Conservation (phyloP, 2,113 vertebrate species). For the Leiothrix lutea region DNA sequence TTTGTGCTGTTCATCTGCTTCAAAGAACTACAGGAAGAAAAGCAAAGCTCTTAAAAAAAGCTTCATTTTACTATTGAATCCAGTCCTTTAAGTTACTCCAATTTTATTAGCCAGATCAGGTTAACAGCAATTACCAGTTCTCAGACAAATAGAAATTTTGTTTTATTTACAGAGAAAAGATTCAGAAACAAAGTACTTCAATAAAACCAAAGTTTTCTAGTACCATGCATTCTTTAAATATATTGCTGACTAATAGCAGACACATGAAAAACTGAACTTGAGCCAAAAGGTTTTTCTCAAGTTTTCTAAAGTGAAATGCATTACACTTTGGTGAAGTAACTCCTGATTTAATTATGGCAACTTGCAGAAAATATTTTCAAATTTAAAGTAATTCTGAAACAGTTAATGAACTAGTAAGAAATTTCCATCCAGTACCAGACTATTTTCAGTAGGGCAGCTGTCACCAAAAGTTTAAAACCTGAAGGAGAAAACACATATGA, state of each 20-base stretch:
- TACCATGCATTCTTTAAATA: not conserved
- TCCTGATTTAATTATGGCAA: not conserved
- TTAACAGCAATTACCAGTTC: not conserved
- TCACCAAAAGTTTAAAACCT: not conserved
- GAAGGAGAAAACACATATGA: fast-evolving
- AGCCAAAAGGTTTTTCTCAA: not conserved
- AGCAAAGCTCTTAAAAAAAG: not conserved
- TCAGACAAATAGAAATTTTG: not conserved
- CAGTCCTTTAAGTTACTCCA: not conserved
- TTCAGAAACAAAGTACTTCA: not conserved
- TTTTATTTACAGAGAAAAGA: not conserved
- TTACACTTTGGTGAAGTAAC: not conserved
- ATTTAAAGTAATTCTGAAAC: not conserved
- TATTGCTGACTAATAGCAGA: not conserved
- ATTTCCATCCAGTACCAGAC: not conserved
- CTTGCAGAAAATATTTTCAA: not conserved
- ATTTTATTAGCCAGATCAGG: not conserved
- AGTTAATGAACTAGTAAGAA: not conserved
- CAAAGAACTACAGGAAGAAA: constrained; percentile 83
- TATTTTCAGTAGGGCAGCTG: not conserved
- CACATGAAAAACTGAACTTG: not conserved
- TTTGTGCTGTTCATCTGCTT: constrained; percentile 90
- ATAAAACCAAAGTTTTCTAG: not conserved
- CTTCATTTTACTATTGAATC: not conserved
- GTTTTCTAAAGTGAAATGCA: not conserved